These are phyloP conservation scores for Hedychridium roseum DNA, from an alignment of 2,888 invertebrate genomes.

Conservation along the genomic window DNA sequence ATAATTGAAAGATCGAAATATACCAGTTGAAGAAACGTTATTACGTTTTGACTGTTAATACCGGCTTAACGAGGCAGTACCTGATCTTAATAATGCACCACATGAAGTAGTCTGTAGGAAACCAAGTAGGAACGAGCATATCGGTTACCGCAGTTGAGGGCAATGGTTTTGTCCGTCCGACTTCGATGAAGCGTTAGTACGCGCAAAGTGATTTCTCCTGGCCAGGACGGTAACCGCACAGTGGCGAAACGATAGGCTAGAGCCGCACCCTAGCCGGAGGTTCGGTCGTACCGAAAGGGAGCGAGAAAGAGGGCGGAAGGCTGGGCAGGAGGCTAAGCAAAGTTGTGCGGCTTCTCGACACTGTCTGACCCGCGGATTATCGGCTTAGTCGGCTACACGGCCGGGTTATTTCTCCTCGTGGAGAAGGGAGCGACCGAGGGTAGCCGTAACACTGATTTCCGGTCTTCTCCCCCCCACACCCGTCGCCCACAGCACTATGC, in stretches of 20 bases:
- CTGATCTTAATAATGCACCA: too few relatives aligned
- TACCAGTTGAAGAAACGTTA: too few relatives aligned
- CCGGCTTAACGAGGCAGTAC: too few relatives aligned
- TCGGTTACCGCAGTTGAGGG: too few relatives aligned
- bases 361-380: slow-evolving; percentile 62
- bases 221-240: slow-evolving; percentile 10
- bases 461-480: slow-evolving; percentile 15
- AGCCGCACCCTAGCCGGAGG: not conserved
- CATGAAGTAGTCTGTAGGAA: too few relatives aligned
- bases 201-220: slow-evolving; percentile 18
- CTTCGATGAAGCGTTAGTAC: too few relatives aligned
- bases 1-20: too few relatives aligned
- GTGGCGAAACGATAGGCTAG: slow-evolving; percentile 12
- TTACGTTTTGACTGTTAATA: too few relatives aligned
- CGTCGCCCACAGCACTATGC: not conserved
- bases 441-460: slow-evolving; percentile 39
- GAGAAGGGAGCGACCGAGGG: slow-evolving; percentile 31
- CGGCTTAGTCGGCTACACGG: slow-evolving; percentile 50
- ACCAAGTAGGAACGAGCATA: too few relatives aligned
- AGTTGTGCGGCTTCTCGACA: slow-evolving; percentile 59
- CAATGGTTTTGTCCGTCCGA: too few relatives aligned
- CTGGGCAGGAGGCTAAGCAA: slow-evolving; percentile 42
- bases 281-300: not conserved
- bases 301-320: slow-evolving; percentile 7
- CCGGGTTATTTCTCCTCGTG: slow-evolving; percentile 46